These are phyloP conservation scores for Melipona beecheii DNA, from an alignment of 2,888 invertebrate genomes.

Conservation along the genomic window DNA sequence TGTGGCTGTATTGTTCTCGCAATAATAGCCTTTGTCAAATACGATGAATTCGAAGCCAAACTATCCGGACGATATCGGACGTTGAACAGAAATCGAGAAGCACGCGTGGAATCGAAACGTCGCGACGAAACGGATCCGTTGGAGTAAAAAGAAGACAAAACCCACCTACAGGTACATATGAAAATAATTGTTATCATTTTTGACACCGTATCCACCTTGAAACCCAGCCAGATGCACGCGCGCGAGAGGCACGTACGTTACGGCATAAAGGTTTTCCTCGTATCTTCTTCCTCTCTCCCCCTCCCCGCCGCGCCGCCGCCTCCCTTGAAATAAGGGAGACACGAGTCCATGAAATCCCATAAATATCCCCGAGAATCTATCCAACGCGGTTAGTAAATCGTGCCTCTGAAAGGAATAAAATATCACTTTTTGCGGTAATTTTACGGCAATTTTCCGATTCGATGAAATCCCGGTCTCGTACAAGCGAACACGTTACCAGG, in stretches of 20 bases:
- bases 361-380: slow-evolving; percentile 70
- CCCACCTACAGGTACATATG: neutral
- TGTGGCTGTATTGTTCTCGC: neutral
- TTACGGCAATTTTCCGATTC: slow-evolving; percentile 83
- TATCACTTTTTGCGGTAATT: slow-evolving; percentile 82
- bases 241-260: slow-evolving; percentile 20
- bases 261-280: too few relatives aligned
- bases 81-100: too few relatives aligned
- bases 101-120: neutral
- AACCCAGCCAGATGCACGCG: slow-evolving; percentile 54
- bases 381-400: slow-evolving; percentile 57
- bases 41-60: neutral
- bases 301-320: too few relatives aligned
- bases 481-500: slow-evolving; percentile 53
- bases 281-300: slow-evolving; percentile 28
- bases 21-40: slow-evolving; percentile 28
- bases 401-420: slow-evolving; percentile 79
- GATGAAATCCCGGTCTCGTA: slow-evolving; percentile 69
- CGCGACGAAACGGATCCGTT: neutral
- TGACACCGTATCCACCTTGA: slow-evolving; percentile 10
- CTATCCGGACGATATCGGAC: too few relatives aligned
- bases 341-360: slow-evolving; percentile 77
- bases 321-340: slow-evolving; percentile 44
- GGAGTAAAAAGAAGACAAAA: neutral
- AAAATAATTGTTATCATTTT: slow-evolving; percentile 24